Evolutionary conservation across 2,113 vertebrate genomes (phyloP).

Genomic region (Acinonyx jubatus): DNA sequence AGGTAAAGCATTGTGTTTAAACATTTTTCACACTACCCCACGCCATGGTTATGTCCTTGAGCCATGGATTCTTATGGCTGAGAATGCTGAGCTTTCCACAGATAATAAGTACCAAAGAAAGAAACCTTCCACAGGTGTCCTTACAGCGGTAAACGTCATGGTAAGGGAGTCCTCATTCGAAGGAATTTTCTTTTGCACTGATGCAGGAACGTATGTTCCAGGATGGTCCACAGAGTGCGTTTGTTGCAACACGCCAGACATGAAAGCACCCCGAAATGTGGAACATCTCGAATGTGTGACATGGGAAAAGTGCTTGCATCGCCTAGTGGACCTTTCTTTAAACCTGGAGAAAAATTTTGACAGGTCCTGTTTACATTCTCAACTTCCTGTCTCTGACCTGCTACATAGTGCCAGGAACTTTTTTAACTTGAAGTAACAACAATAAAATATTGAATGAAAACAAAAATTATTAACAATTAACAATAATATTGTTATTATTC

Average conservation of each 20-base stretch:
- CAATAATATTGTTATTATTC: no score
- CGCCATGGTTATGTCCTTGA: not conserved
- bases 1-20: not conserved
- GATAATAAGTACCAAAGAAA: not conserved
- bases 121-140: conserved; percentile 21
- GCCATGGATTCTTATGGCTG: not conserved
- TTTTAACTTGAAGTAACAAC: not conserved
- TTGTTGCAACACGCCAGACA: not conserved
- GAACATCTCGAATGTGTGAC: not conserved
- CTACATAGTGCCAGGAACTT: not conserved
- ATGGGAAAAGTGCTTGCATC: not conserved
- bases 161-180: not conserved
- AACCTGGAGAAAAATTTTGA: not conserved
- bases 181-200: conserved; percentile 52
- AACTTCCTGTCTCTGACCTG: not conserved
- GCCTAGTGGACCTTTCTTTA: not conserved
- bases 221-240: not conserved
- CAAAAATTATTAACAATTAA: not conserved
- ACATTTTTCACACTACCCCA: not conserved
- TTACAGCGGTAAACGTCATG: conserved; percentile 9
- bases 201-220: not conserved
- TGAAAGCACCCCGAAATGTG: not conserved
- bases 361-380: not conserved
- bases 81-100: not conserved
- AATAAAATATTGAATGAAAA: conserved; percentile 20